Base-by-base conservation (phyloP, 2,797 vertebrate species). In the Capromys pilorides region DNA sequence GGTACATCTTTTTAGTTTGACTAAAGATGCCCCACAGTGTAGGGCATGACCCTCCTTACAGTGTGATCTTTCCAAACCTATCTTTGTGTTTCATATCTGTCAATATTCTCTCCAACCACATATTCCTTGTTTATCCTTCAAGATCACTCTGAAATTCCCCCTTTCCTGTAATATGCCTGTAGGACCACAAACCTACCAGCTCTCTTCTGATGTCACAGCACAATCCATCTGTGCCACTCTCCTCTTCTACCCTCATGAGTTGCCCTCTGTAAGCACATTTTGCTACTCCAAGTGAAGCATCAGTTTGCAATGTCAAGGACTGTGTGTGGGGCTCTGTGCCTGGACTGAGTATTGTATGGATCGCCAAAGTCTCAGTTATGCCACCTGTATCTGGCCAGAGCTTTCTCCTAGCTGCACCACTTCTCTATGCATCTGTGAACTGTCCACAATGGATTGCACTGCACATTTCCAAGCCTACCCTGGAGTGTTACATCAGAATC, bases 131-230 rank as follows among this genome's bases (percentile, higher is more conserved):
- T 45, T 10, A 59, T 45, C 5, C 13, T 71, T 86, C 71, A 86
- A 83, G 57, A n/a, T 67, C 28, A 21, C 14, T 69, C 16, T 61
- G 33, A 85, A 87, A 67, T 28, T 3, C 13, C 19, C 12, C 21
- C 86, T 79, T 73, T 81, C 83, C 45, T 10, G 51, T 62, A 33
- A 91, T 77, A 0, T 5, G 7, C 36, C 81, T n/a, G 8, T 18
- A 21, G 66, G 9, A 67, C 16, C 11, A 19, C 8, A 36, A 66
- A 67, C 5, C 6, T 19, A 16, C 54, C 51, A 75, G 11, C 6
- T 78, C 54, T 87, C 11, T 78, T 93, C n/a, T 90, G 49, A 94
- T 89, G 41, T 13, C 54, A n/a, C 59, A 93, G 54, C 36, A 26
- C 5, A 71, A 22, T 9, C 19, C 22, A 21, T 67, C 36, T 71